These are phyloP conservation scores for Acanthaster planci DNA, from an alignment of 35 echinoderm and acorn worm species.

Conservation along the genomic window DNA sequence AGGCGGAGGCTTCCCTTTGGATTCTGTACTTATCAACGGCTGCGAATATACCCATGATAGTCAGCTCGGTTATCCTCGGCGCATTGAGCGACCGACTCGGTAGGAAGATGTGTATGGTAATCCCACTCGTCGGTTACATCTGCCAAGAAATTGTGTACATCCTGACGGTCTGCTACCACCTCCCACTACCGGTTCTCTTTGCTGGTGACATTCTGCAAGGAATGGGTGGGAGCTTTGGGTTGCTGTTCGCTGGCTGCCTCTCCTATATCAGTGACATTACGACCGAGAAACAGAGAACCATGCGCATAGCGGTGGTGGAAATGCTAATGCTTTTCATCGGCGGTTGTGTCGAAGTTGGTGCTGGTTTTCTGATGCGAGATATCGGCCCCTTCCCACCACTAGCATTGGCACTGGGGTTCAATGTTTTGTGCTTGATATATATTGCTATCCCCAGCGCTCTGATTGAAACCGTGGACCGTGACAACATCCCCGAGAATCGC, in stretches of 20 bases:
- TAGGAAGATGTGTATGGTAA: not conserved
- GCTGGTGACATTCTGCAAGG: not conserved
- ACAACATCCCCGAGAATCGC: too few species aligned
- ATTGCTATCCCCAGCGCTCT: too few species aligned
- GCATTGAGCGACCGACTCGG: not conserved
- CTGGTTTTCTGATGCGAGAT: too few species aligned
- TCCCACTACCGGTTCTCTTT: not conserved
- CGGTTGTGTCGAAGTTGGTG: too few species aligned
- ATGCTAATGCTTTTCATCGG: too few species aligned
- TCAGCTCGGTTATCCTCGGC: not conserved
- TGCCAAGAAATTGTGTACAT: not conserved
- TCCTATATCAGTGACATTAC: conserved; percentile 55
- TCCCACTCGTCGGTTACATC: not conserved
- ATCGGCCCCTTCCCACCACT: too few species aligned
- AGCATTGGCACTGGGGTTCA: too few species aligned
- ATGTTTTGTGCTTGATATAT: too few species aligned
- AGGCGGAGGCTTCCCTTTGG: not conserved
- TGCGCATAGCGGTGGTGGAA: conserved; percentile 42
- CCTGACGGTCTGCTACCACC: not conserved
- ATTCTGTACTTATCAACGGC: not conserved
- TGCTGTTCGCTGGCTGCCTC: conserved; percentile 45
- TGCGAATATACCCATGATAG: not conserved
- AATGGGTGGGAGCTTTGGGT: conserved; percentile 26
- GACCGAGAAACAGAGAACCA: conserved; percentile 34
- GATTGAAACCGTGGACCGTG: too few species aligned